Evolutionary conservation across 2,113 vertebrate species (phyloP).

Genomic region (Prunella fulvescens): DNA sequence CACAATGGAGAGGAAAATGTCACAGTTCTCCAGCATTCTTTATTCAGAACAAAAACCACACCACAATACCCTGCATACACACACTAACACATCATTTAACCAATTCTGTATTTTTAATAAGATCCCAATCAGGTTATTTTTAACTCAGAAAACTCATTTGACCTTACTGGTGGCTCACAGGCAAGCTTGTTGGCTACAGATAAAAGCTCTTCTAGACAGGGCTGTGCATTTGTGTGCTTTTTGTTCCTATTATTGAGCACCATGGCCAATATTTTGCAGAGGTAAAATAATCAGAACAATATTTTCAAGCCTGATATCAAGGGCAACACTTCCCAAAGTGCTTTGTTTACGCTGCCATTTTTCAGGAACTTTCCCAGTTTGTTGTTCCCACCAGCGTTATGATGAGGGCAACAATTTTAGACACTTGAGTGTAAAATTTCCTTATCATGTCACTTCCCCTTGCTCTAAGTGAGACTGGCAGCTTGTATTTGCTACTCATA

Average conservation of each 20-base stretch:
- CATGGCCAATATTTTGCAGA: background rate
- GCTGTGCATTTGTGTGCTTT: background rate
- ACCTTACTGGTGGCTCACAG: background rate
- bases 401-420: constrained; percentile 8
- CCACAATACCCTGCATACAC: background rate
- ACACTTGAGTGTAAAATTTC: background rate
- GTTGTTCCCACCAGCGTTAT: background rate
- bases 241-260: background rate
- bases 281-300: background rate
- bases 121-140: background rate
- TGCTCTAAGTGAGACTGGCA: background rate
- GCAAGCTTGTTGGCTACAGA: background rate
- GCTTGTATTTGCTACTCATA: constrained; percentile 19
- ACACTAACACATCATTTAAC: background rate
- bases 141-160: background rate
- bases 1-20: background rate
- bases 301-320: constrained; percentile 1
- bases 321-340: background rate
- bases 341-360: background rate
- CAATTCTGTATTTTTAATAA: background rate
- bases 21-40: background rate
- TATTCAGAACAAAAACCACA: background rate
- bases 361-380: background rate
- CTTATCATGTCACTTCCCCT: background rate
- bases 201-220: background rate